These are phyloP conservation scores for Cyprinodon variegatus DNA, from an alignment of 2,113 vertebrate genomes.

Conservation along the genomic window DNA sequence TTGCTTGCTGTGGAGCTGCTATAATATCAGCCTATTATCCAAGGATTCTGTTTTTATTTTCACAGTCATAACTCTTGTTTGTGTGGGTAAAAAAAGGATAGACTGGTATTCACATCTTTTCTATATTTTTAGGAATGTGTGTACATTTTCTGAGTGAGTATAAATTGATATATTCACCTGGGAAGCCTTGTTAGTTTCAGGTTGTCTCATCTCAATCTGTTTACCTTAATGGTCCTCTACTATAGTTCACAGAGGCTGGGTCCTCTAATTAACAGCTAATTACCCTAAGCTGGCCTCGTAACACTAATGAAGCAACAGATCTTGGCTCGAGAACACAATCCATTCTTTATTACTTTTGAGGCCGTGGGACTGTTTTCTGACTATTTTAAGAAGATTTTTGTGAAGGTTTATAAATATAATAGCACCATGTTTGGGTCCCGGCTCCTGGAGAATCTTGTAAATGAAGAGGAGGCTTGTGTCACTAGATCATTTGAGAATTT, in stretches of 20 bases:
- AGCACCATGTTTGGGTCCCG: not conserved
- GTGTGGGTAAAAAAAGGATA: conserved; percentile 11
- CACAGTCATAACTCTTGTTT: conserved; percentile 12
- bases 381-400: not conserved
- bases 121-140: not conserved
- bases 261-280: not conserved
- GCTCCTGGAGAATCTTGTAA: not conserved
- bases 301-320: not conserved
- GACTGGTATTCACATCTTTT: conserved; percentile 8
- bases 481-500: too few species aligned
- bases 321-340: not conserved
- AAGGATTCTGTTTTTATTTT: conserved; percentile 23
- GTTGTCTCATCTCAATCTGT: conserved; percentile 12
- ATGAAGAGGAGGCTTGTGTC: not conserved
- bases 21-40: conserved; percentile 33
- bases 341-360: not conserved
- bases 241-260: not conserved
- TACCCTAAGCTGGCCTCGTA: not conserved
- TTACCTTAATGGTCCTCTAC: conserved; percentile 40
- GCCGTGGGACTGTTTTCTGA: not conserved
- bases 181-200: conserved; percentile 17
- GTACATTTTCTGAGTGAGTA: conserved; percentile 12
- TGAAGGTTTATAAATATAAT: not conserved
- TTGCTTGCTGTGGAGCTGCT: conserved; percentile 18
- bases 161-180: not conserved